Evolutionary conservation across 2,797 vertebrate genomes (phyloP), one percentile per base, ranked within the genome.

Genomic region (Pempheris klunzingeri): DNA sequence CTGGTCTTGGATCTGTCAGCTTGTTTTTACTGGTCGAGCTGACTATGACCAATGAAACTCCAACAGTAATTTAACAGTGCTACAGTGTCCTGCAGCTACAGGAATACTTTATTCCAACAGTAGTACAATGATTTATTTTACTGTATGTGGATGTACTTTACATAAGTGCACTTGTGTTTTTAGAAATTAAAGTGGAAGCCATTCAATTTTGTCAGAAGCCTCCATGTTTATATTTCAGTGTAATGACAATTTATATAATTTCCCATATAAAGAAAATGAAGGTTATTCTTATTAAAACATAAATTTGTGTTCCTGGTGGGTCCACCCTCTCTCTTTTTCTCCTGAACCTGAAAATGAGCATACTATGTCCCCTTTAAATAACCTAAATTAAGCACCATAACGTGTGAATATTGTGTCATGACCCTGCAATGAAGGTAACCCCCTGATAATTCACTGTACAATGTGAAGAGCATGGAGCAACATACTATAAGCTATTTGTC

Each of bases 1-100:
- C 34, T 64, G 41, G 54, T 62, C 57, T 34, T 18, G 3, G 55
- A 68, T 50, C 52, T 39, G 44, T 76, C 62, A 68, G n/a, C 32
- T 50, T 62, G n/a, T n/a, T n/a, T n/a, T n/a, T n/a, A n/a, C n/a
- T n/a, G n/a, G n/a, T n/a, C n/a, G n/a, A n/a, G n/a, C n/a, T n/a
- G n/a, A n/a, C n/a, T n/a, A n/a, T n/a, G 58, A 32, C 43, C 36
- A 47, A 11, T 41, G 54, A 14, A 49, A 57, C 44, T 47, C 17
- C 43, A 75, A 34, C 18, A 73, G 3, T 12, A 13, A 18, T 7
- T 24, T 7, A 34, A 18, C 17, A 55, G 17, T 44, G 11, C 3
- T 14, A 4, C 7, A n/a, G 15, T 26, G 26, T 65, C n/a, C 20
- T 68, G 20, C 13, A 26, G 43, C 67, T 7, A 46, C 14, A 54